phyloP scores from a whole-genome alignment of 1,140 invertebrate genomes.

The Orius laevigatus region DNA sequence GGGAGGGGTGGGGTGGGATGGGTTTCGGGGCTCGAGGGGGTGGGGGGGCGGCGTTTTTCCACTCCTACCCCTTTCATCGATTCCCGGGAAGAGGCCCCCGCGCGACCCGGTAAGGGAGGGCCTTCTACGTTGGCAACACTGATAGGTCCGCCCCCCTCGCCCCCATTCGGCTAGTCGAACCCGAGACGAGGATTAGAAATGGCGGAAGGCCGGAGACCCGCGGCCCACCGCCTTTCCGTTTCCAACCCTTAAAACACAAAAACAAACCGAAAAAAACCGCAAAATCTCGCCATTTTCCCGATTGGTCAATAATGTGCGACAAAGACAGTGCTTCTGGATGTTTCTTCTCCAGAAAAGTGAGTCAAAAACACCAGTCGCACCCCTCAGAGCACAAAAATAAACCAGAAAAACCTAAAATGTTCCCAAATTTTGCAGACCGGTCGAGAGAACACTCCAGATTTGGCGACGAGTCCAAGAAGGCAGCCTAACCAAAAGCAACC shows the following conservation, averaged over 20 bases:
- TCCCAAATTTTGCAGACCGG: constrained; percentile 46
- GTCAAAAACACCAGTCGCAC: not conserved
- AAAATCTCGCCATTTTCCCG: constrained; percentile 21
- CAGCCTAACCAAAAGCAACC: constrained; percentile 50
- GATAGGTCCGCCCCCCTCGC: no score
- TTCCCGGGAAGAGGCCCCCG: no score
- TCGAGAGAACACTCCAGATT: constrained; percentile 71
- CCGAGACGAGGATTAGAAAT: no score
- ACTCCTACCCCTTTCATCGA: no score
- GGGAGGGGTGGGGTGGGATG: no score
- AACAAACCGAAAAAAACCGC: not conserved
- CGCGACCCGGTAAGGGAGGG: no score
- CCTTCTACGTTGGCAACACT: no score
- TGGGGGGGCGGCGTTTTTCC: no score
- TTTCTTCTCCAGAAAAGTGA: constrained; percentile 23
- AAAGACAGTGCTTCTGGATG: constrained; percentile 21
- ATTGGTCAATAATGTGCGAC: constrained; percentile 8
- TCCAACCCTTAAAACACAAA: not conserved
- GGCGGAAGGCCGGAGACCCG: no score
- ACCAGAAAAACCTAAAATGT: not conserved
- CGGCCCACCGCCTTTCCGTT: no score
- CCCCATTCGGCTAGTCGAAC: no score
- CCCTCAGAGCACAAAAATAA: not conserved
- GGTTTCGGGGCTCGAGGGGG: no score
- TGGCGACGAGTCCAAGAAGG: constrained; percentile 73